phyloP scores from a whole-genome alignment of 1,140 invertebrate species.

The Physella acuta region DNA sequence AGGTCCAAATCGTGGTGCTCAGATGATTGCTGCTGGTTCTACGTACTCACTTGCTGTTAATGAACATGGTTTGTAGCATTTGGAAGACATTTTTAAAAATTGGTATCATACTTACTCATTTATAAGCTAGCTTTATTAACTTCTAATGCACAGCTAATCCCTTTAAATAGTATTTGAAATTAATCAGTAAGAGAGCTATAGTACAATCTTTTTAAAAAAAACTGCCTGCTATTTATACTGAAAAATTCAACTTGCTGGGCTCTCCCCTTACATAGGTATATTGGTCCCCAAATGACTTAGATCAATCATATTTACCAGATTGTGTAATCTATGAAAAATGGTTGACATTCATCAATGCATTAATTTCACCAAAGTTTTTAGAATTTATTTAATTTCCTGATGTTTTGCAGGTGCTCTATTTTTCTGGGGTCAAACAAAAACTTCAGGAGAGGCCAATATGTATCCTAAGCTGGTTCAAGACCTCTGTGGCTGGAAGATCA shows the following conservation, averaged over 20 bases:
- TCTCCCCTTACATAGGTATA: too few species aligned
- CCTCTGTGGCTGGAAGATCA: slow-evolving; percentile 85
- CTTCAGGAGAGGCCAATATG: slow-evolving; percentile 75
- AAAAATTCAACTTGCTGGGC: too few species aligned
- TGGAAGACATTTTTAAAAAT: too few species aligned
- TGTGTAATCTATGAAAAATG: not conserved
- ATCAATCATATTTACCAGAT: too few species aligned
- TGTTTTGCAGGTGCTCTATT: slow-evolving; percentile 64
- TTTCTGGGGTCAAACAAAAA: slow-evolving; percentile 88
- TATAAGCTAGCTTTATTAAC: too few species aligned
- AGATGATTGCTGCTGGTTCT: slow-evolving; percentile 79
- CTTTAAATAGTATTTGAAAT: too few species aligned
- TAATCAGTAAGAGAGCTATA: too few species aligned
- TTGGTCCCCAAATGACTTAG: too few species aligned
- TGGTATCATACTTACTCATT: too few species aligned
- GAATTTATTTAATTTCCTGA: slow-evolving; percentile 13
- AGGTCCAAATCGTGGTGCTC: slow-evolving; percentile 77
- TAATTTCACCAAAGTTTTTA: not conserved
- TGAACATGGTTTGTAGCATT: slow-evolving; percentile 78
- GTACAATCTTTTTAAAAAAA: too few species aligned
- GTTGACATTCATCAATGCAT: not conserved
- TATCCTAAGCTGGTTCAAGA: slow-evolving; percentile 93
- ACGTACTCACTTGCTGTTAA: slow-evolving; percentile 82
- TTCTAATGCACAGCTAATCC: too few species aligned
- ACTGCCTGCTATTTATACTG: too few species aligned